Evolutionary conservation across 2,888 invertebrate species (phyloP).

Genomic region (Baronia brevicornis): DNA sequence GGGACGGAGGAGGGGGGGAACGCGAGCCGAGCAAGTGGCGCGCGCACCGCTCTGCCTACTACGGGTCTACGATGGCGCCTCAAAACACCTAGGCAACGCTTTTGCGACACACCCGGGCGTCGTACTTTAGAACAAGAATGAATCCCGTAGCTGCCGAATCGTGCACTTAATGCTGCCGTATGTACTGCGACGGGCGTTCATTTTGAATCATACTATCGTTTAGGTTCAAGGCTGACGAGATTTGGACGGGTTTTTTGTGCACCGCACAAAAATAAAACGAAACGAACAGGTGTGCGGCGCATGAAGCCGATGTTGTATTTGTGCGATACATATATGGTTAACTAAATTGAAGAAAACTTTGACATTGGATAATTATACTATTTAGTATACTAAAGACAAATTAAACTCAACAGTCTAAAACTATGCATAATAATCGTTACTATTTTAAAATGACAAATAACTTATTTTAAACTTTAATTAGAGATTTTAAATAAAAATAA

Average conservation of each 20-base stretch:
- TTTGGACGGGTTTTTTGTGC: constrained; percentile 34
- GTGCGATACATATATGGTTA: too few relatives aligned
- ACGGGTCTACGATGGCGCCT: constrained; percentile 65
- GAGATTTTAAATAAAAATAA: too few relatives aligned
- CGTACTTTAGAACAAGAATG: constrained; percentile 47
- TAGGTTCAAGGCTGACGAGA: constrained; percentile 61
- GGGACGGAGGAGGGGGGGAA: constrained; percentile 45
- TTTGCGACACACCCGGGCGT: constrained; percentile 66
- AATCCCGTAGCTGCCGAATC: constrained; percentile 47
- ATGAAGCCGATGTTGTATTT: constrained; percentile 17
- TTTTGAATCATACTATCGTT: constrained; percentile 38
- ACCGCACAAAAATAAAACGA: constrained; percentile 26
- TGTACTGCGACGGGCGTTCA: constrained; percentile 30
- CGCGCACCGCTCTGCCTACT: constrained; percentile 67
- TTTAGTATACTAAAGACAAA: too few relatives aligned
- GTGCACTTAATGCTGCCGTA: constrained; percentile 32
- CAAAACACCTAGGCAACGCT: constrained; percentile 54
- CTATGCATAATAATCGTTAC: too few relatives aligned
- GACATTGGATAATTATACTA: too few relatives aligned
- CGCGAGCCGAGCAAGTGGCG: constrained; percentile 59
- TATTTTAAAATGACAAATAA: too few relatives aligned
- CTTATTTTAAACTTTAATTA: too few relatives aligned
- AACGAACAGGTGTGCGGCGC: constrained; percentile 17
- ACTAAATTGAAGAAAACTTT: too few relatives aligned
- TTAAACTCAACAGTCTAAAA: too few relatives aligned